phyloP scores from a whole-genome alignment of 2,888 invertebrate genomes.

The Pristionchus fissidentatus region DNA sequence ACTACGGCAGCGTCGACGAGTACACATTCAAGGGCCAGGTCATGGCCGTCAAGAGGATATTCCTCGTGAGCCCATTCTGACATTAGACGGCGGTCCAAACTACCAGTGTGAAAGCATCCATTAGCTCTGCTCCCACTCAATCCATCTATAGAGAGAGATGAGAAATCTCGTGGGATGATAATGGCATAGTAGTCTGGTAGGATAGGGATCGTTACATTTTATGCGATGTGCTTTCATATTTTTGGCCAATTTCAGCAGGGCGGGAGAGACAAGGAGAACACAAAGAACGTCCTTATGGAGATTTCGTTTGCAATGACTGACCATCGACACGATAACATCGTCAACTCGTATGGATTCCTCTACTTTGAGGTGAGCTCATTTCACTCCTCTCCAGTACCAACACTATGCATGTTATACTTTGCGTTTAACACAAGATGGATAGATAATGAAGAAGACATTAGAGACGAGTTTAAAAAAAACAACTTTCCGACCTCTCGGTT shows the following conservation, averaged over 20 bases:
- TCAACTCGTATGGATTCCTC: constrained; percentile 27
- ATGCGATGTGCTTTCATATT: not conserved
- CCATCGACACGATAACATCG: constrained; percentile 19
- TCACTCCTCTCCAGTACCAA: too few species aligned
- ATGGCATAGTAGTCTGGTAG: too few species aligned
- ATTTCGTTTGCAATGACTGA: constrained; percentile 4
- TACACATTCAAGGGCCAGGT: constrained; percentile 13
- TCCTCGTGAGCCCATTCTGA: not conserved
- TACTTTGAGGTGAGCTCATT: constrained; percentile 20
- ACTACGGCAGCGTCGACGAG: constrained; percentile 35
- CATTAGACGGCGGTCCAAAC: not conserved
- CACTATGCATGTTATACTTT: not conserved
- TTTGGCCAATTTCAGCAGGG: not conserved
- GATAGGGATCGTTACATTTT: not conserved
- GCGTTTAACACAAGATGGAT: not conserved
- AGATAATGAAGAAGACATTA: not conserved
- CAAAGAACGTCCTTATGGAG: constrained; percentile 30
- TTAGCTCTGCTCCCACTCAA: too few species aligned
- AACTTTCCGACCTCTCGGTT: not conserved
- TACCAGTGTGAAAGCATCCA: not conserved
- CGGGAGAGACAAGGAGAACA: constrained; percentile 19
- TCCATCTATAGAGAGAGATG: too few species aligned
- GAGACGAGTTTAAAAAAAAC: too few species aligned
- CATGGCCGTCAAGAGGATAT: constrained; percentile 47
- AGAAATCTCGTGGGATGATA: too few species aligned